Base-by-base conservation (phyloP, 2,113 vertebrate genomes). In the Electrona antarctica region DNA sequence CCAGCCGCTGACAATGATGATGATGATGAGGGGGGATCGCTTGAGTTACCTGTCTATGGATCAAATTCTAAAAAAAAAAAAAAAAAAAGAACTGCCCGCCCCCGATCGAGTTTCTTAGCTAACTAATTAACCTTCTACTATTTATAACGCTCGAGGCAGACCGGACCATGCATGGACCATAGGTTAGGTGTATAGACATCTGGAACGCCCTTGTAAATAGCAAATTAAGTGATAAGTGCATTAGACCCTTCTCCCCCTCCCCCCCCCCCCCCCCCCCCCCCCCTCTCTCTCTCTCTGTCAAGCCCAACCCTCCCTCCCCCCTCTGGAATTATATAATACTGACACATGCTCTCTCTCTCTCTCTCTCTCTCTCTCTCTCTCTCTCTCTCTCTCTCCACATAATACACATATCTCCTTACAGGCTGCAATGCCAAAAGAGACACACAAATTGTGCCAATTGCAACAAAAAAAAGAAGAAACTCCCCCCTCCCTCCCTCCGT, bases 121-220 rank as follows among this genome's bases (percentile, higher is more conserved):
- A 95, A 94, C 95, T 96, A 95, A 97, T 96, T 94, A 96, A 96
- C 95, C 93, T 94, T 91, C 21, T 93, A 92, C 95, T 97, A 95
- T 96, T 97, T 97, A 95, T 96, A 95, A 92, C 83, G 76, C 85
- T 79, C 79, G 73, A 57, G 66, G 59, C 79, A 82, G 79, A 83
- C 28, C 59, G 79, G 60, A 76, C 74, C 69, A 21, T 21, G 21
- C 21, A 21, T 21, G 21, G 21, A 41, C 33, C 33, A 21, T 41
- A 21, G 21, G 21, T 21, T 21, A 21, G 21, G 21, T 1, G 2
- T 21, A 21, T 21, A 21, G 21, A 83, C 82, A 80, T 87, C 73
- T 81, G 77, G 81, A 80, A 81, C 74, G 81, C 80, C 83, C 86
- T 81, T 86, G 81, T 72, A 88, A 85, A 87, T 76, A 80, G 59